These are phyloP conservation scores for Caenorhabditis afra DNA, from an alignment of 2,888 invertebrate genomes.

Conservation along the genomic window DNA sequence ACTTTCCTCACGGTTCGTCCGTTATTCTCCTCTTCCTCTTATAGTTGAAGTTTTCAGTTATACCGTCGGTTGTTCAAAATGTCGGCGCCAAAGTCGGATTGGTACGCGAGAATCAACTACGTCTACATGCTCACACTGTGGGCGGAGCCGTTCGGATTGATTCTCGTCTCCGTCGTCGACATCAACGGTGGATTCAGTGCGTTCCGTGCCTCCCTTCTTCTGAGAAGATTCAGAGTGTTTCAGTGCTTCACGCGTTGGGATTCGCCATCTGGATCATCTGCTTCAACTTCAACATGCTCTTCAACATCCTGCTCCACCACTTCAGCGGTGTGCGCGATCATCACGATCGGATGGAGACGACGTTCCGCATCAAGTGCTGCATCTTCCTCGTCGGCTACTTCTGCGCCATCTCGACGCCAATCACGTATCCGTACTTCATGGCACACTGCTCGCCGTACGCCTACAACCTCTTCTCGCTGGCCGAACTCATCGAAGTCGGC, in stretches of 20 bases:
- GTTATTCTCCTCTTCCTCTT: neutral
- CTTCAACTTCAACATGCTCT: slow-evolving; percentile 79
- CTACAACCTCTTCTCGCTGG: slow-evolving; percentile 76
- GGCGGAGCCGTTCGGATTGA: slow-evolving; percentile 68
- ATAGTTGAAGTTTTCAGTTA: slow-evolving; percentile 49
- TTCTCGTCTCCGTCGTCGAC: slow-evolving; percentile 76
- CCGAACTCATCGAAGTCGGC: slow-evolving; percentile 77
- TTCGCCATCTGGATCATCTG: slow-evolving; percentile 76
- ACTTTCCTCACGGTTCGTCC: slow-evolving; percentile 70
- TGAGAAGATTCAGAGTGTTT: neutral
- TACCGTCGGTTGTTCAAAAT: slow-evolving; percentile 67
- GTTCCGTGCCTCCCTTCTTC: slow-evolving; percentile 6
- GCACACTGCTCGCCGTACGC: slow-evolving; percentile 69
- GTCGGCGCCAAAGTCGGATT: slow-evolving; percentile 60
- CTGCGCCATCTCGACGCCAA: slow-evolving; percentile 77
- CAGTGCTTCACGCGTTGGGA: slow-evolving; percentile 75
- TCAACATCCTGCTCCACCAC: slow-evolving; percentile 76
- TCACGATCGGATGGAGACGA: slow-evolving; percentile 66
- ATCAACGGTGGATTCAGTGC: slow-evolving; percentile 76
- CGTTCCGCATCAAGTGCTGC: slow-evolving; percentile 74
- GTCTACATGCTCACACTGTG: slow-evolving; percentile 65
- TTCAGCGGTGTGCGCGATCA: slow-evolving; percentile 69
- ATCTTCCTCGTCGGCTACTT: slow-evolving; percentile 74
- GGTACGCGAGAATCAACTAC: slow-evolving; percentile 54
- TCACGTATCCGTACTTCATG: slow-evolving; percentile 75